Base-by-base conservation (phyloP, 2,797 vertebrate species). In the Acipenser oxyrinchus region DNA sequence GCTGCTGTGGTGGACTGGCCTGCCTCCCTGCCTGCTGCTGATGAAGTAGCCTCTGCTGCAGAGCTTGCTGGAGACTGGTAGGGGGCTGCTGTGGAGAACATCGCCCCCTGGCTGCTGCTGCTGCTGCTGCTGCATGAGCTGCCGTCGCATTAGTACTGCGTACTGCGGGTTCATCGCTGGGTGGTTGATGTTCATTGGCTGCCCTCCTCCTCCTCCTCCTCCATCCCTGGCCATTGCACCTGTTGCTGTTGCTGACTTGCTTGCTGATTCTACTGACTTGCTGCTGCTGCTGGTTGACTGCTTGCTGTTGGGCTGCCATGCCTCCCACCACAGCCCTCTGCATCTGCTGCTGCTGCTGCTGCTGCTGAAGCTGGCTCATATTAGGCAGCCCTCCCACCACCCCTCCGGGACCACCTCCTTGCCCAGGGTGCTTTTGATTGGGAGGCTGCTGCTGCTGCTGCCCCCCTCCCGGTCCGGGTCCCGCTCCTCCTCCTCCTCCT, bases 1-100 rank as follows among this genome's bases (percentile, higher is more conserved):
- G 65, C 93, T 96, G 78, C 85, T 95, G 91, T 87, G 93, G 79
- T 81, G 95, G 82, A 76, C 94, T 68, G 88, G 87, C 0, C 89
- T 90, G 12, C 85, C 82, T 1, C 92, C 92, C 71, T n/a, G 92
- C 93, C 70, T 96, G 89, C 68, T 95, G 93, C 75, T 95, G 93
- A 67, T 93, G 88, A 65, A 92, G 86, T 77, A 95, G 91, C 72
- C 89, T 89, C 66, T 98, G 89, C 49, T 97, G 88, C 83, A 87
- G 89, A 59, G 83, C 87, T 18, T 18, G 15, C 15, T 18, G 15
- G 15, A 18, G 15, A 18, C 15, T 18, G 15, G 15, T 1, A 18
- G 15, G 15, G 72, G 86, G 82, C 74, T 87, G 52, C 52, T 83
- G 87, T 72, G 88, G 88, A 6, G 79, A 1, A 80, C 75, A 0